Conservation (phyloP, 2,888 invertebrate species). For the Anodontia alba region DNA sequence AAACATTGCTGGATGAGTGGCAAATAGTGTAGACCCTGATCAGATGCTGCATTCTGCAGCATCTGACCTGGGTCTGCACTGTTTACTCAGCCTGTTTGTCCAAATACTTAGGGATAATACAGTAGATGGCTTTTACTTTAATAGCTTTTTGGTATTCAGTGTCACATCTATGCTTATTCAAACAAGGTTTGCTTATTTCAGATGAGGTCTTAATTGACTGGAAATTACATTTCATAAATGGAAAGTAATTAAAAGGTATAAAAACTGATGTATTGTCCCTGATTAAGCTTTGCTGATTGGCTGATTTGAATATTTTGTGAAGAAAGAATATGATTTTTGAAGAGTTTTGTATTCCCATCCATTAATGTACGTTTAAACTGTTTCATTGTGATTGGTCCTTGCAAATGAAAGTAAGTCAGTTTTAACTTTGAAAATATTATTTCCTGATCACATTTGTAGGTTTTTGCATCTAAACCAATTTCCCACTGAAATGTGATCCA, state of each 20-base stretch:
- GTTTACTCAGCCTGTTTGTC: no score
- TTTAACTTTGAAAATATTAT: no score
- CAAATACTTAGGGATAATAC: no score
- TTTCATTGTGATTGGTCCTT: no score
- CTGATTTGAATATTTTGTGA: not conserved
- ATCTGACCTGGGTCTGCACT: no score
- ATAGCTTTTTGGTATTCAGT: slow-evolving; percentile 3
- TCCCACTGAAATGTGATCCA: no score
- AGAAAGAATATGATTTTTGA: not conserved
- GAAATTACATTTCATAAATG: slow-evolving; percentile 16
- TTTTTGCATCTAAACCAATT: no score
- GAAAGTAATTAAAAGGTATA: slow-evolving; percentile 16
- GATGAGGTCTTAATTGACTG: not conserved
- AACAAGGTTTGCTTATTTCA: slow-evolving; percentile 5
- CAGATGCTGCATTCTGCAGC: no score
- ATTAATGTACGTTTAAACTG: not conserved
- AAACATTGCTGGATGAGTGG: no score
- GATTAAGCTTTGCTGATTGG: slow-evolving; percentile 1
- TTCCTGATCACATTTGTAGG: no score
- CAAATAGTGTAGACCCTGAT: no score
- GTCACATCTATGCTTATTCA: slow-evolving; percentile 9
- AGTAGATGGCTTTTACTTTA: slow-evolving; percentile 11
- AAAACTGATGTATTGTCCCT: not conserved
- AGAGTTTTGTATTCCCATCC: not conserved
- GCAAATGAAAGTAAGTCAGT: no score